phyloP scores from a whole-genome alignment of 1,140 invertebrate species.

The Hycleus cichorii region DNA sequence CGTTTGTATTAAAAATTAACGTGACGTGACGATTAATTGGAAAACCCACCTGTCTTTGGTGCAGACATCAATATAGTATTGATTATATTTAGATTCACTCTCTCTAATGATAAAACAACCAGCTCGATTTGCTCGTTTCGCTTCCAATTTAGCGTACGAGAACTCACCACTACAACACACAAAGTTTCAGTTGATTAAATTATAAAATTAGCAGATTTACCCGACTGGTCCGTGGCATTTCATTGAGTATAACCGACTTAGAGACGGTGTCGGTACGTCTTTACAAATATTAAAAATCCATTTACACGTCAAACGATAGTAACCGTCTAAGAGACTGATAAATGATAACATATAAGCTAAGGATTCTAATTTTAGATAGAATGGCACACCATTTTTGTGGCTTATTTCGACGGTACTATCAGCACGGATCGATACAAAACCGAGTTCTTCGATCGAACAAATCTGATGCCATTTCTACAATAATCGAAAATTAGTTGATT shows the following conservation, averaged over 20 bases:
- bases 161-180: constrained; percentile 61
- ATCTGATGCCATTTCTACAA: constrained; percentile 58
- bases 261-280: constrained; percentile 66
- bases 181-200: constrained; percentile 14
- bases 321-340: constrained; percentile 76
- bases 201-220: constrained; percentile 22
- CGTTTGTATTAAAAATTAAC: too few relatives aligned
- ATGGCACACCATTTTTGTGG: constrained; percentile 67
- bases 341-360: constrained; percentile 63
- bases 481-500: too few relatives aligned
- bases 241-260: constrained; percentile 60
- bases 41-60: constrained; percentile 53
- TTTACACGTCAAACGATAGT: constrained; percentile 78
- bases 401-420: constrained; percentile 70
- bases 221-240: constrained; percentile 84
- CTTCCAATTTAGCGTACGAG: constrained; percentile 72
- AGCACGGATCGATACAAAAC: constrained; percentile 63
- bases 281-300: constrained; percentile 87
- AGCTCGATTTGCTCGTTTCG: constrained; percentile 62
- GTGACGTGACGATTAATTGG: too few relatives aligned
- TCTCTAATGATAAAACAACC: constrained; percentile 76
- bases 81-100: constrained; percentile 68
- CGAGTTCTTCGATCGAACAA: constrained; percentile 75
- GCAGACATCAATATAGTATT: constrained; percentile 74
- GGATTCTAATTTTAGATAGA: constrained; percentile 62